phyloP scores from a whole-genome alignment of 2,113 vertebrate species.

The Ursus arctos region DNA sequence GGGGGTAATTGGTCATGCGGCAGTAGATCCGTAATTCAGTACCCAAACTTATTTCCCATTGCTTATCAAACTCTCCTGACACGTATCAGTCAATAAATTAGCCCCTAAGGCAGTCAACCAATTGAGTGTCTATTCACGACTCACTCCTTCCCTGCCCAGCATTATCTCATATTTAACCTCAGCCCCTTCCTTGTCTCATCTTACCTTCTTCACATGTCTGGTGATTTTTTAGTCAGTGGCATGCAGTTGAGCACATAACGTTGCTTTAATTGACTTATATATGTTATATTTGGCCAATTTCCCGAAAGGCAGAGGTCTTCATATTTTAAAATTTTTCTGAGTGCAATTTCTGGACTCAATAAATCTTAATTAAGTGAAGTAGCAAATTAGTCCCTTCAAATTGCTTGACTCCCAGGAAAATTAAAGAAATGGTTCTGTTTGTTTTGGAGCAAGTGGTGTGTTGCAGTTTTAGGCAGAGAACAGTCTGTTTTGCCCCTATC shows the following conservation, averaged over 20 bases:
- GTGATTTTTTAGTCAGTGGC: slow-evolving; percentile 8
- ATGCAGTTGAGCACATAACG: background rate
- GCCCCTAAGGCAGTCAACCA: background rate
- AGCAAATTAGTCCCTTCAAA: slow-evolving; percentile 37
- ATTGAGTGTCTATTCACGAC: background rate
- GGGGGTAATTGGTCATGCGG: background rate
- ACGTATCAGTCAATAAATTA: background rate
- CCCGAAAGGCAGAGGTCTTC: slow-evolving; percentile 19
- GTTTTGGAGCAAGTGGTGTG: background rate
- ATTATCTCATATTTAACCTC: background rate
- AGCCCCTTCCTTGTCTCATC: background rate
- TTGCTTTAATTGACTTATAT: slow-evolving; percentile 55
- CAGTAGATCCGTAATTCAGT: background rate
- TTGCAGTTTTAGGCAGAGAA: background rate
- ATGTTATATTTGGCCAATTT: slow-evolving; percentile 39
- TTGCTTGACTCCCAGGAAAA: background rate
- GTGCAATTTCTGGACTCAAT: slow-evolving; percentile 41
- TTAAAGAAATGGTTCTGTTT: background rate
- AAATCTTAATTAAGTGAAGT: slow-evolving; percentile 56
- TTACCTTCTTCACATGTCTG: background rate
- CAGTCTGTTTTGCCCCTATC: background rate
- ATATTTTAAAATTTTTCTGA: slow-evolving; percentile 64
- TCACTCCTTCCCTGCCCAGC: background rate
- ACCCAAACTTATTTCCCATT: background rate
- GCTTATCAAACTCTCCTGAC: slow-evolving; percentile 13